A percentile compares a stretch with the other conserved stretches of the same genome.
These are phyloP conservation scores for Apeira syringaria DNA, from an alignment of 2,888 invertebrate species.

Conservation along the genomic window DNA sequence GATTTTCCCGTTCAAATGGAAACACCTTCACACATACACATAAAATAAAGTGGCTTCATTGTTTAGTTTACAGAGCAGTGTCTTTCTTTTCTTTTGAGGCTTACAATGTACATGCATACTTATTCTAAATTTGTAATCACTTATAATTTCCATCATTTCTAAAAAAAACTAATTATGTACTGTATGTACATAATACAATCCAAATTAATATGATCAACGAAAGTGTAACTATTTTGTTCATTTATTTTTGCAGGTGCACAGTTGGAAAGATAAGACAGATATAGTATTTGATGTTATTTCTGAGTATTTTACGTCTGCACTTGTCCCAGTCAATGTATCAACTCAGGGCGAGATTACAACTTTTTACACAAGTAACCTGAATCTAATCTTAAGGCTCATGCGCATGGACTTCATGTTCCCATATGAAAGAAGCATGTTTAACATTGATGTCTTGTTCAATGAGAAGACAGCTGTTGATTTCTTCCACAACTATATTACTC, in stretches of 20 bases:
- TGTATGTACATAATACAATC: too few relatives aligned
- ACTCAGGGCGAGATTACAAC: constrained; percentile 47
- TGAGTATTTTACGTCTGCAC: constrained; percentile 46
- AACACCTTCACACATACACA: too few relatives aligned
- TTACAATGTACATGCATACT: too few relatives aligned
- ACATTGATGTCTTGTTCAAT: constrained; percentile 63
- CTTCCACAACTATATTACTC: constrained; percentile 48
- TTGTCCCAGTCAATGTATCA: constrained; percentile 57
- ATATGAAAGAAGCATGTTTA: constrained; percentile 59
- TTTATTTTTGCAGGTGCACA: constrained; percentile 62
- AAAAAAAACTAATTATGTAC: too few relatives aligned
- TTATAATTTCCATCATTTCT: too few relatives aligned
- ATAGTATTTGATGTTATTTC: constrained; percentile 55
- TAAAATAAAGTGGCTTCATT: too few relatives aligned
- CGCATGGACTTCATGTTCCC: constrained; percentile 69
- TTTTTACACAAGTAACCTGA: constrained; percentile 65
- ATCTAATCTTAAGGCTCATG: constrained; percentile 55
- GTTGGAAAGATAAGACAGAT: constrained; percentile 51
- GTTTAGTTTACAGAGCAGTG: too few relatives aligned
- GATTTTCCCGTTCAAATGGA: too few relatives aligned
- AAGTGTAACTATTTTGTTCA: too few relatives aligned
- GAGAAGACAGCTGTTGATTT: constrained; percentile 60
- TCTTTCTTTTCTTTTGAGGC: too few relatives aligned
- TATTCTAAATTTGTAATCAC: too few relatives aligned
- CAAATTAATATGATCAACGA: too few relatives aligned